Evolutionary conservation across 2,888 invertebrate genomes (phyloP).

Genomic region (Orchesellides sinensis): DNA sequence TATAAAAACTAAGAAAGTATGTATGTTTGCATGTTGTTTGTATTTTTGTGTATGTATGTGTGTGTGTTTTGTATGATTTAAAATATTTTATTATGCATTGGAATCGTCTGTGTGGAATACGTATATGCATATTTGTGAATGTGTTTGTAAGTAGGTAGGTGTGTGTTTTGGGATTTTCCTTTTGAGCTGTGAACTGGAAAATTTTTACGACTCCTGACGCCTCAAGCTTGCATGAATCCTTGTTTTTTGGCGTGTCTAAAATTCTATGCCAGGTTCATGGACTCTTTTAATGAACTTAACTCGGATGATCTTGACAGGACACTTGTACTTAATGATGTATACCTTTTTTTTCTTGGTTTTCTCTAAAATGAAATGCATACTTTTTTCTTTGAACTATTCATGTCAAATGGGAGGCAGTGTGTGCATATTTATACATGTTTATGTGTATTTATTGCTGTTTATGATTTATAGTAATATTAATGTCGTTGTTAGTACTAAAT

Average conservation of each 20-base stretch:
- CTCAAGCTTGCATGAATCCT: constrained; percentile 61
- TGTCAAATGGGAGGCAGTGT: no score
- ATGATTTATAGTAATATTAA: no score
- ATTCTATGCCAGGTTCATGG: constrained; percentile 56
- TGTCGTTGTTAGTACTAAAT: no score
- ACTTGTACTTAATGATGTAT: constrained; percentile 38
- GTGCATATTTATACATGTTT: no score
- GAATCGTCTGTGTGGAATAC: neutral
- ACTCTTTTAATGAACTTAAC: constrained; percentile 59
- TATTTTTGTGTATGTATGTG: constrained; percentile 26
- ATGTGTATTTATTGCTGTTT: no score
- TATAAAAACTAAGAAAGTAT: neutral
- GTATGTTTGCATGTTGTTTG: neutral
- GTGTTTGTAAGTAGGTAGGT: neutral
- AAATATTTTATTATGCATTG: no score
- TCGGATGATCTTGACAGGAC: constrained; percentile 47
- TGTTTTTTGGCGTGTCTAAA: constrained; percentile 62
- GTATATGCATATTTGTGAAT: neutral
- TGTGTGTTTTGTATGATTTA: neutral
- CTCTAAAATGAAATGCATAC: no score
- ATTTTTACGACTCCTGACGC: constrained; percentile 62
- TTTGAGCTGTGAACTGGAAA: constrained; percentile 65
- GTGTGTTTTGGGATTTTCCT: constrained; percentile 56
- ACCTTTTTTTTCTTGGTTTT: neutral
- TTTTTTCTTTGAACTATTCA: no score